Base-by-base conservation (phyloP, 2,888 invertebrate species). In the Zonitis immaculata region DNA sequence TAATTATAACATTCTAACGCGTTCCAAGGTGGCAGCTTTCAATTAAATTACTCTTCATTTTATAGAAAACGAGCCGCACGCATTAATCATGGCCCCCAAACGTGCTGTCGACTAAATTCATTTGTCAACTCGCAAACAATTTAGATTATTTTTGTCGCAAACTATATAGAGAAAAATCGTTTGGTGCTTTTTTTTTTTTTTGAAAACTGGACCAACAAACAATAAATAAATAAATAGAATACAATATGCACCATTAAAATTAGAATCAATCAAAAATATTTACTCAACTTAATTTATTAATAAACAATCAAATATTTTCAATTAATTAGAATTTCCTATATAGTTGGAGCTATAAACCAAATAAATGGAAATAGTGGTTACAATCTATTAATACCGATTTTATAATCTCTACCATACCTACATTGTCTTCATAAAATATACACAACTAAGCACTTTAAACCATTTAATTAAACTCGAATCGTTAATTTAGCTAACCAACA, bases 51-150 rank as follows among this genome's bases (percentile, higher is more conserved):
- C 64, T 64, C 65, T 63, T 62, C 61, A 64, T 65, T 64, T 64
- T 63, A 65, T 65, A 62, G 64, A 62, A 65, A 65, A 64, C 58
- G 58, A 61, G 56, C 59, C 58, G 52, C 56, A 57, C 45, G 58
- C 60, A 65, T 66, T 66, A 64, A 66, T 65, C 65, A 66, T 58
- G 58, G 16, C 35, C 54, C 58, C 60, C 54, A n/a, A 57, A 56
- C 57, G 49, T 49, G 61, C 63, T 63, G 66, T 65, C 66, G 61
- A 58, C 60, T 57, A 58, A 63, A 65, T 65, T 65, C 65, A 66
- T 66, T 66, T 66, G 65, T 65, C 66, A 66, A 61, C 65, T 64
- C 61, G 62, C 63, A 65, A 65, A 65, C 66, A 65, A 65, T 66
- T 66, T 66, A 64, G 62, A 65, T 66, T 65, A 66, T 66, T 66